These are phyloP conservation scores for Clarias laeviceps DNA, from an alignment of 2,797 vertebrate species.

Conservation along the genomic window DNA sequence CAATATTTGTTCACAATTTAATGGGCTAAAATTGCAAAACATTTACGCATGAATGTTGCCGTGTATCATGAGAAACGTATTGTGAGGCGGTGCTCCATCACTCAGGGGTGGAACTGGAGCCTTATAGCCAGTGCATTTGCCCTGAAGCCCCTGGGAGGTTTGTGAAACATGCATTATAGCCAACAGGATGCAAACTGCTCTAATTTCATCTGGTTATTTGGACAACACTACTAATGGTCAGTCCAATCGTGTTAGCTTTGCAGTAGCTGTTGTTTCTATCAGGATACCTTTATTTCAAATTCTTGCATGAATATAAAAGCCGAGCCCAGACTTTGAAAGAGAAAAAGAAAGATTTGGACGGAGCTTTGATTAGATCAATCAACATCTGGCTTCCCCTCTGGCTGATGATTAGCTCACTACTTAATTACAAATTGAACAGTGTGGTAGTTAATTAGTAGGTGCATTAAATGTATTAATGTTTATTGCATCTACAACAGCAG, in stretches of 20 bases:
- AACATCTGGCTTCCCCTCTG: too few relatives aligned
- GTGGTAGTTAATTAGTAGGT: not conserved
- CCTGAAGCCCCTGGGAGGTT: conserved; percentile 7
- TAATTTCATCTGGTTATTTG: not conserved
- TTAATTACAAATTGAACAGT: too few relatives aligned
- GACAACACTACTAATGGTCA: not conserved
- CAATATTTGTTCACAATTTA: not conserved
- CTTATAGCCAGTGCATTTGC: not conserved
- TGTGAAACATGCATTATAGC: not conserved
- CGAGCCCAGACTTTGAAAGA: not conserved
- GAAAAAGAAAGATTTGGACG: not conserved
- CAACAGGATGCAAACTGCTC: not conserved
- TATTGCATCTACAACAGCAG: not conserved
- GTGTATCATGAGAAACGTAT: not conserved
- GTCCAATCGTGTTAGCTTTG: not conserved
- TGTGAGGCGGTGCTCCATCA: not conserved
- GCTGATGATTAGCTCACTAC: not conserved
- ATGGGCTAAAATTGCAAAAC: not conserved
- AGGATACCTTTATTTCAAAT: not conserved
- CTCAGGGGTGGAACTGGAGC: not conserved
- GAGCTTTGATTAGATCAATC: too few relatives aligned
- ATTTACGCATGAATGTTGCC: not conserved
- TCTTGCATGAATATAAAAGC: not conserved
- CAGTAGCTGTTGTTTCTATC: not conserved
- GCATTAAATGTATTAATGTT: not conserved